A percentile compares a stretch with the other conserved stretches of the same genome.
These are phyloP conservation scores for Microctenopoma stevenorrisi DNA, from an alignment of 2,797 vertebrate species.

Conservation along the genomic window DNA sequence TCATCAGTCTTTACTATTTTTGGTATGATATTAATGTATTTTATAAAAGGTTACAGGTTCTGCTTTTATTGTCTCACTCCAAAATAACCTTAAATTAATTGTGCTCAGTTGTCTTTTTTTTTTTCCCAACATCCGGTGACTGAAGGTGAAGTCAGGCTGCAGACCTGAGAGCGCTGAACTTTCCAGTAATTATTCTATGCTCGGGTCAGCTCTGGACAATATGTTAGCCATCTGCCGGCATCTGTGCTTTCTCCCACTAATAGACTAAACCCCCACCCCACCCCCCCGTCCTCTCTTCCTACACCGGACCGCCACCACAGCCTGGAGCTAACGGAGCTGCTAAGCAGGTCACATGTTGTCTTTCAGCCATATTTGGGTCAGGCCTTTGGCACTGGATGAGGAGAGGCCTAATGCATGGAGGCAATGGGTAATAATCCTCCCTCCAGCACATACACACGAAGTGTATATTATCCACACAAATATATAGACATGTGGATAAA, in stretches of 20 bases:
- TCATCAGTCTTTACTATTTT: not conserved
- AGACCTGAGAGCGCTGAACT: constrained; percentile 93
- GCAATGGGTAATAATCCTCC: constrained; percentile 80
- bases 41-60: not conserved
- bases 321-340: constrained; percentile 67
- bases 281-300: not conserved
- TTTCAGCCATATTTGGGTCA: constrained; percentile 99
- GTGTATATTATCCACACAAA: constrained; percentile 21
- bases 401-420: constrained; percentile 86
- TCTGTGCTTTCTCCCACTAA: constrained; percentile 93
- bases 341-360: constrained; percentile 97
- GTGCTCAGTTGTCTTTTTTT: not conserved
- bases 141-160: constrained; percentile 57
- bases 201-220: constrained; percentile 95
- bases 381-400: constrained; percentile 86
- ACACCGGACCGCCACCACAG: constrained; percentile 64
- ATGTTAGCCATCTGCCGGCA: constrained; percentile 97
- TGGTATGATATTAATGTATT: not conserved
- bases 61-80: not conserved
- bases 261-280: constrained; percentile 73
- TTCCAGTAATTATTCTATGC: constrained; percentile 88
- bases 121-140: constrained; percentile 3
- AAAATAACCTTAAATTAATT: not conserved
- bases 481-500: constrained; percentile 30
- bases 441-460: constrained; percentile 47